Conservation (phyloP, 2,113 vertebrate species). For the Callochromis pleurospilus region DNA sequence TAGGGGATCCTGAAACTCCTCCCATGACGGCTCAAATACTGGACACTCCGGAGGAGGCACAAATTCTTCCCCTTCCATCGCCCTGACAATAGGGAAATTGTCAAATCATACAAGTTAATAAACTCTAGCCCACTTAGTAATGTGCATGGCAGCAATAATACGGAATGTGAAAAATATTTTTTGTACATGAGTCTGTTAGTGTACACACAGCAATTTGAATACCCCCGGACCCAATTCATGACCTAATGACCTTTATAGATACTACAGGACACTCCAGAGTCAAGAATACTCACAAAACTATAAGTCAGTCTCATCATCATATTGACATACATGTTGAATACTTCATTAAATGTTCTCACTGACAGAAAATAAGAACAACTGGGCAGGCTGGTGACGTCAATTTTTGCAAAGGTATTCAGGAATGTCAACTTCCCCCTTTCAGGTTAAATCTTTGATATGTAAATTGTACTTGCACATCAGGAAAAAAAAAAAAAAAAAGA, state of each 20-base stretch:
- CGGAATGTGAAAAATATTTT: neutral
- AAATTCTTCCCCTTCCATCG: slow-evolving; percentile 83
- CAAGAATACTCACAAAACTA: neutral
- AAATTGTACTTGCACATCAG: neutral
- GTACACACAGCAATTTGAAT: neutral
- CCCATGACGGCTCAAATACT: slow-evolving; percentile 95
- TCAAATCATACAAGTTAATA: neutral
- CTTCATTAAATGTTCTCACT: neutral
- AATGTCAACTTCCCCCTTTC: neutral
- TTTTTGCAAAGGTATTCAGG: neutral
- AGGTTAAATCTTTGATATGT: neutral
- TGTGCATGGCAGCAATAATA: neutral
- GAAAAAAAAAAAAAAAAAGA: neutral
- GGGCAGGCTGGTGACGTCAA: neutral
- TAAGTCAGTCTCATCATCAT: neutral
- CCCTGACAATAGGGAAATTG: slow-evolving; percentile 39
- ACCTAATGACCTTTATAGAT: neutral
- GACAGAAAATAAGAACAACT: neutral
- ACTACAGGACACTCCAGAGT: neutral
- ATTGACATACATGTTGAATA: neutral
- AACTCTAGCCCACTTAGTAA: neutral
- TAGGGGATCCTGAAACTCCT: slow-evolving; percentile 92
- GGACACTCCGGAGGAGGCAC: slow-evolving; percentile 95
- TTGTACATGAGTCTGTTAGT: neutral
- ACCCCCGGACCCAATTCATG: neutral